These are phyloP conservation scores for Charina bottae DNA, from an alignment of 2,113 vertebrate genomes.

Conservation along the genomic window DNA sequence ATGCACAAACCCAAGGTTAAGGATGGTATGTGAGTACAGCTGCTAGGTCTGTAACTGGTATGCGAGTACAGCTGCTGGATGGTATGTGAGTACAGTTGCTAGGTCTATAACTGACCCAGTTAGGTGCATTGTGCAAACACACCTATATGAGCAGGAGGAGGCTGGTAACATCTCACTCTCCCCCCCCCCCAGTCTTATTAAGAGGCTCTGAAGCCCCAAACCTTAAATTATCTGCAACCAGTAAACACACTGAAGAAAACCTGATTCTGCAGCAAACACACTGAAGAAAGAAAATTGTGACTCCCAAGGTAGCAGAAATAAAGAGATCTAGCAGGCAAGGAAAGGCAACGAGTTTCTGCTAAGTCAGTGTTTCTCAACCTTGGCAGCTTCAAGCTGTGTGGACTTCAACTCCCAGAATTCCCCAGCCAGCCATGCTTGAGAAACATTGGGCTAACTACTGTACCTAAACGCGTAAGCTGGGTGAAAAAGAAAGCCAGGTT, in stretches of 20 bases:
- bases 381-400: too few species aligned
- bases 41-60: not conserved
- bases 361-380: not conserved
- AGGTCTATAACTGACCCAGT: not conserved
- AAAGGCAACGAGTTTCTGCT: not conserved
- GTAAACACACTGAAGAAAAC: not conserved
- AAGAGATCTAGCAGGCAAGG: not conserved
- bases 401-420: too few species aligned
- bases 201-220: not conserved
- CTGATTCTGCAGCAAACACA: not conserved
- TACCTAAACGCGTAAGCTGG: not conserved
- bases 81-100: not conserved
- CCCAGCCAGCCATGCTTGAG: too few species aligned
- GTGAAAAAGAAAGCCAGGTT: not conserved
- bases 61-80: too few species aligned
- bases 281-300: not conserved
- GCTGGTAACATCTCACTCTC: not conserved
- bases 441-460: not conserved
- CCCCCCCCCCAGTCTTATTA: not conserved
- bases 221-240: not conserved
- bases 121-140: not conserved
- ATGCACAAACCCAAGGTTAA: not conserved
- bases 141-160: not conserved
- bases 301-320: not conserved
- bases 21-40: not conserved